A percentile compares a stretch with the other conserved stretches of the same genome.
Evolutionary conservation across 2,888 invertebrate genomes (phyloP).

Genomic region (Adineta ricciae): DNA sequence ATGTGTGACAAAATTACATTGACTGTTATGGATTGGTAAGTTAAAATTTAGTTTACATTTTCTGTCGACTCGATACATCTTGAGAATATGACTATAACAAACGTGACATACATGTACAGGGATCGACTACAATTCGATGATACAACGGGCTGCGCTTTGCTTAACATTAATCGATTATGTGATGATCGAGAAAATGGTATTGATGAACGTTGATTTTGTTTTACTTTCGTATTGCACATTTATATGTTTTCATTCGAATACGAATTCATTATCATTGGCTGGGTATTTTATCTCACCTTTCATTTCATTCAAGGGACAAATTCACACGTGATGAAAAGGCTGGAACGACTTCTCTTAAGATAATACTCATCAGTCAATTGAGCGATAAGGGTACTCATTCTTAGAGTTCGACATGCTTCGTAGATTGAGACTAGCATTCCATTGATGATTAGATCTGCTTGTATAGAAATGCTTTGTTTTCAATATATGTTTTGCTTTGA

Average conservation of each 20-base stretch:
- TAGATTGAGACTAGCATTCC: no score
- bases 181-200: slow-evolving; percentile 22
- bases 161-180: background rate
- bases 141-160: background rate
- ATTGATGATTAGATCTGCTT: no score
- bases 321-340: slow-evolving; percentile 21
- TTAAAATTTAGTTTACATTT: background rate
- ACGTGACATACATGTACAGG: background rate
- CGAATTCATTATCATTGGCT: no score
- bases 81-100: no score
- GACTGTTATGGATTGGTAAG: slow-evolving; percentile 51
- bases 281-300: background rate
- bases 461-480: no score
- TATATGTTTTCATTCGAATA: background rate
- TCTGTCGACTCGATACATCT: background rate
- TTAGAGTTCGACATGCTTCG: background rate
- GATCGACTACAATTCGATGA: slow-evolving; percentile 16
- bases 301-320: slow-evolving; percentile 25
- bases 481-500: background rate
- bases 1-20: slow-evolving; percentile 52
- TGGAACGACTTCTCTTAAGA: slow-evolving; percentile 22
- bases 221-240: background rate
- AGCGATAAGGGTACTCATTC: background rate
- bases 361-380: slow-evolving; percentile 26
- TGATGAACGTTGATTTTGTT: background rate